phyloP scores from a whole-genome alignment of 1,140 invertebrate genomes.

The Drosophila ironensis region DNA sequence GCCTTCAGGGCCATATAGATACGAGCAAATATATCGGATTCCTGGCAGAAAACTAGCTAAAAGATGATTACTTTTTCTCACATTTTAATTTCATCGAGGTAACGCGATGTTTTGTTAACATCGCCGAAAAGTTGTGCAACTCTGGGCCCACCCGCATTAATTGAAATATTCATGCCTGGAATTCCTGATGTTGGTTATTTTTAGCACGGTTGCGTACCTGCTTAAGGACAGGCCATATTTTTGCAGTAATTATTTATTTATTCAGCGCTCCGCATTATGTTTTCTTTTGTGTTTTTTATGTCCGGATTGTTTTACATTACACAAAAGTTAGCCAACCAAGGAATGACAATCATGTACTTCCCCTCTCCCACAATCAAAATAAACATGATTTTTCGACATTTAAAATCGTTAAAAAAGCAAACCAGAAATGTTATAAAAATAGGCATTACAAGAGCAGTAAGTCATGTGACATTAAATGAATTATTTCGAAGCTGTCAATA shows the following conservation, averaged over 20 bases:
- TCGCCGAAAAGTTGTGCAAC: too few species aligned
- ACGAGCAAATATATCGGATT: too few species aligned
- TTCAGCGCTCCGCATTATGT: slow-evolving; percentile 2
- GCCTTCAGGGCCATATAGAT: too few species aligned
- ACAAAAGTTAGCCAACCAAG: slow-evolving; percentile 4
- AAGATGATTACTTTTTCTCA: too few species aligned
- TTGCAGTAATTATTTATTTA: slow-evolving; percentile 33
- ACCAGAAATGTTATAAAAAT: too few species aligned
- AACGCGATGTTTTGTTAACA: too few species aligned
- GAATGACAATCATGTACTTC: slow-evolving; percentile 1
- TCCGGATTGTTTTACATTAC: neutral
- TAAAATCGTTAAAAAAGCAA: too few species aligned
- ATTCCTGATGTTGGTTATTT: slow-evolving; percentile 28
- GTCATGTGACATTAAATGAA: neutral
- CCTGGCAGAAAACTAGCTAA: too few species aligned
- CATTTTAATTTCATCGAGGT: too few species aligned
- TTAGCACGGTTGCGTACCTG: slow-evolving; percentile 9
- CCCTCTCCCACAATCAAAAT: neutral
- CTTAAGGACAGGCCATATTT: slow-evolving; percentile 26
- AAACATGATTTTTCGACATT: neutral
- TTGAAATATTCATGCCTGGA: slow-evolving; percentile 69
- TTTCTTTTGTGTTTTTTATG: neutral
- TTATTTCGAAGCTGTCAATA: too few species aligned
- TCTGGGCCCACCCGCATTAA: slow-evolving; percentile 55
- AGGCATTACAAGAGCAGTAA: too few species aligned